phyloP scores from a whole-genome alignment of 2,113 vertebrate species.

The Riparia riparia region DNA sequence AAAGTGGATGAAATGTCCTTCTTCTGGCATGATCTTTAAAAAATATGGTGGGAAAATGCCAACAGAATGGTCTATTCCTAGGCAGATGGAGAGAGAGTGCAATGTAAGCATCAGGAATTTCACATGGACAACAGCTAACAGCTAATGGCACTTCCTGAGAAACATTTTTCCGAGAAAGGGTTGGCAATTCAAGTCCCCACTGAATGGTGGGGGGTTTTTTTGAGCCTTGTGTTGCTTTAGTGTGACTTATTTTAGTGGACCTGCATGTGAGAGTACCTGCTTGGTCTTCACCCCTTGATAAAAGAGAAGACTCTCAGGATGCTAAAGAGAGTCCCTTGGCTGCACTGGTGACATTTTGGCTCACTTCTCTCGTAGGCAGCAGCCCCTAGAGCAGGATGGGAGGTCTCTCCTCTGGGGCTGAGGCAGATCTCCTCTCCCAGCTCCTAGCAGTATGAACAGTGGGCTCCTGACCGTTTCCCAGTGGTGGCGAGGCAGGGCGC shows the following conservation, averaged over 20 bases:
- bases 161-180: not conserved
- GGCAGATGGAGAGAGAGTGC: not conserved
- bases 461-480: not conserved
- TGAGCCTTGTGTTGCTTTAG: not conserved
- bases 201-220: not conserved
- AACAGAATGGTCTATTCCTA: not conserved
- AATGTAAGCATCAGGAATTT: not conserved
- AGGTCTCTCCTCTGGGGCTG: not conserved
- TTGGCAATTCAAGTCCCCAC: not conserved
- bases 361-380: not conserved
- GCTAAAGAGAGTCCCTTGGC: not conserved
- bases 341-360: not conserved
- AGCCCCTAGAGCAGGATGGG: not conserved
- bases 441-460: not conserved
- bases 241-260: not conserved
- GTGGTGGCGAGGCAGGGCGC: not conserved
- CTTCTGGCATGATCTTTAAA: not conserved
- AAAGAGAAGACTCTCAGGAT: not conserved
- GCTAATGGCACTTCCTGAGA: not conserved
- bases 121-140: not conserved
- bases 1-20: not conserved
- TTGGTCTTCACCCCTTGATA: rapidly evolving
- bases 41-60: not conserved
- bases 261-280: not conserved
- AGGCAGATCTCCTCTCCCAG: not conserved